Percentiles rank a stretch among this genome's conserved stretches.
These are phyloP conservation scores for Lota lota DNA, from an alignment of 2,113 vertebrate genomes.

Conservation along the genomic window DNA sequence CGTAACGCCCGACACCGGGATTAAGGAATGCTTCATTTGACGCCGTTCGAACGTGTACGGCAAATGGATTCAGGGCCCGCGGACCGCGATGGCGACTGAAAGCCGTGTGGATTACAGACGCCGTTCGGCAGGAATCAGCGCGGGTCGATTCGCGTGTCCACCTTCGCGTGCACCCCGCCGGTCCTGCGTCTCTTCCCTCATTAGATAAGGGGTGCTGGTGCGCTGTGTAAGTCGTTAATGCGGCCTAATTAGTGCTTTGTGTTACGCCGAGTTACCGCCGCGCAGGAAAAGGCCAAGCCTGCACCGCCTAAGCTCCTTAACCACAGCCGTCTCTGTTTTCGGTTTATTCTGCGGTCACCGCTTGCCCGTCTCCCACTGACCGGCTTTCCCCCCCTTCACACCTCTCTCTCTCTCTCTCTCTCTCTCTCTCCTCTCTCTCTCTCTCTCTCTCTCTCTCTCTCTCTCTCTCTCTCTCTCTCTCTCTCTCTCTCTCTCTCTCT, in stretches of 20 bases:
- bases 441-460: neutral
- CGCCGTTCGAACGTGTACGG: constrained; percentile 20
- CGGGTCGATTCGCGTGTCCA: neutral
- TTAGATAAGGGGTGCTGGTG: neutral
- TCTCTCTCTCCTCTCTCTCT: too few species aligned
- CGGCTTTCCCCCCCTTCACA: neutral
- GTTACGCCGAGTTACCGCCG: constrained; percentile 25
- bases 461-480: constrained; percentile 3
- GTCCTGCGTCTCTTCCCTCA: neutral
- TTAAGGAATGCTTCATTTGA: constrained; percentile 40
- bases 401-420: too few species aligned
- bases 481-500: neutral
- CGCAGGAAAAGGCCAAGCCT: too few species aligned
- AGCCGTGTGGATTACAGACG: neutral
- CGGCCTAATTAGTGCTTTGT: constrained; percentile 41
- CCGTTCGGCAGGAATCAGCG: neutral
- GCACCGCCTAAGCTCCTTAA: too few species aligned
- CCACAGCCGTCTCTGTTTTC: too few species aligned
- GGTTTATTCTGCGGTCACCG: too few species aligned
- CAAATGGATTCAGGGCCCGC: too few species aligned
- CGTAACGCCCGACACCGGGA: constrained; percentile 37
- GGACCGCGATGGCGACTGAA: neutral
- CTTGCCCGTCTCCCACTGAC: neutral
- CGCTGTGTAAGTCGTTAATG: constrained; percentile 42
- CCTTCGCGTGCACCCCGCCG: neutral